Evolutionary conservation across 2,888 invertebrate genomes (phyloP), one percentile per base, ranked within the genome.

Genomic region (Magallana nippona): DNA sequence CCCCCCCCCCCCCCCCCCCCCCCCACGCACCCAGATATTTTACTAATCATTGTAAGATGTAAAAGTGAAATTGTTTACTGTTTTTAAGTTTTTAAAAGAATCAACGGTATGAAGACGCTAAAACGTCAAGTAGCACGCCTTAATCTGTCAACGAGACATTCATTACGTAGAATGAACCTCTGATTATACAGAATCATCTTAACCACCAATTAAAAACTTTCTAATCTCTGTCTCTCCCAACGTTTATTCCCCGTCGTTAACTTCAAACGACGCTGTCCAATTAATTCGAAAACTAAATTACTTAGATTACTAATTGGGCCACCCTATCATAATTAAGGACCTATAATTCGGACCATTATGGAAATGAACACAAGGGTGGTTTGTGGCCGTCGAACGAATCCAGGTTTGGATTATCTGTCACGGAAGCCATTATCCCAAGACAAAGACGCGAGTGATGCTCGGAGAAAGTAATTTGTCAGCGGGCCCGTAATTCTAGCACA

Each of bases 291-390:
- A 71, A 71, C 71, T 71, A 71, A 71, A 71, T 71, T 71, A 71
- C 71, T 71, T 27, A 22, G 71, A 71, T 71, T 71, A 71, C 71
- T 32, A 71, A 71, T 71, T 71, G 71, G 71, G 2, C 27, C 71
- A 71, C 22, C 71, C 71, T 27, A 71, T 71, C 71, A 71, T 27
- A 22, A 71, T 71, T 71, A 71, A 71, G 71, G 27, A 13, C 27
- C 32, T 71, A 71, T 71, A 71, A 71, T 71, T 71, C 71, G 71
- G 71, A 71, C 71, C 71, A 71, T 71, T 71, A 71, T 71, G 71
- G 71, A 71, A 71, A 71, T 71, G 71, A 71, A 71, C 27, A 32
- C 15, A 32, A 71, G 71, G 71, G 71, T 27, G 71, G 71, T 71
- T 11, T 71, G 71, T 27, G 71, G 71, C 22, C 32, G 11, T 71